Evolutionary conservation across 2,113 vertebrate species (phyloP).

Genomic region (Planiliza haematocheilus): DNA sequence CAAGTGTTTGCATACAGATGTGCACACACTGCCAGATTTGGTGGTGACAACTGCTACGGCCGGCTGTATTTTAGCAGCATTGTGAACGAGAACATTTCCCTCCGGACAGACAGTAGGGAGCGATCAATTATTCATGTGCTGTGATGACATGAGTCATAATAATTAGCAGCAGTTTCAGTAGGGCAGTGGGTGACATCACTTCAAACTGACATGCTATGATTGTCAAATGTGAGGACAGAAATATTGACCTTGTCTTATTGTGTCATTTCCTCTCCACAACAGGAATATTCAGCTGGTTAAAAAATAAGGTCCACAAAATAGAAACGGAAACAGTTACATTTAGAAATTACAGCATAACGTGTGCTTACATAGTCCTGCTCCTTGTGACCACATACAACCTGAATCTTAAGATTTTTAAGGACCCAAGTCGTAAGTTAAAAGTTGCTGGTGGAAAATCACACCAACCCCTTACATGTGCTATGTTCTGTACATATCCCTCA

Average conservation of each 20-base stretch:
- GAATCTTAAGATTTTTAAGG: slow-evolving; percentile 21
- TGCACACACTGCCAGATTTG: slow-evolving; percentile 12
- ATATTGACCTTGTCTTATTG: slow-evolving; percentile 24
- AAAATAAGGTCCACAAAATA: slow-evolving; percentile 25
- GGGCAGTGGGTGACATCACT: slow-evolving; percentile 71
- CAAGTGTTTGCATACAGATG: slow-evolving; percentile 9
- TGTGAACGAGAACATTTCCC: slow-evolving; percentile 13
- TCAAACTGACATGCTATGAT: slow-evolving; percentile 61
- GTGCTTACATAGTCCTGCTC: slow-evolving; percentile 42
- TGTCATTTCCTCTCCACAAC: slow-evolving; percentile 29
- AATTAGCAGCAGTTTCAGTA: slow-evolving; percentile 62
- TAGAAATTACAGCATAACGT: slow-evolving; percentile 40
- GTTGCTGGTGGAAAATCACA: slow-evolving; percentile 57
- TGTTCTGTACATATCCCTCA: not conserved
- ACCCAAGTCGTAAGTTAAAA: slow-evolving; percentile 27
- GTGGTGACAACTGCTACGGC: slow-evolving; percentile 12
- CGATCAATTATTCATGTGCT: not conserved
- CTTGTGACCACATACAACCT: not conserved
- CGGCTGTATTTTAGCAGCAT: slow-evolving; percentile 40
- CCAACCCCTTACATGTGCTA: slow-evolving; percentile 24
- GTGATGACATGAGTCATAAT: slow-evolving; percentile 6
- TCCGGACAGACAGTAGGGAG: not conserved
- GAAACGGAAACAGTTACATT: slow-evolving; percentile 24
- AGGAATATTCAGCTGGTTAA: slow-evolving; percentile 21
- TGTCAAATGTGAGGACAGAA: slow-evolving; percentile 59